Evolutionary conservation across 1,140 invertebrate genomes (phyloP), one percentile per base, ranked within the genome.

Genomic region (Platorchestia sp.): DNA sequence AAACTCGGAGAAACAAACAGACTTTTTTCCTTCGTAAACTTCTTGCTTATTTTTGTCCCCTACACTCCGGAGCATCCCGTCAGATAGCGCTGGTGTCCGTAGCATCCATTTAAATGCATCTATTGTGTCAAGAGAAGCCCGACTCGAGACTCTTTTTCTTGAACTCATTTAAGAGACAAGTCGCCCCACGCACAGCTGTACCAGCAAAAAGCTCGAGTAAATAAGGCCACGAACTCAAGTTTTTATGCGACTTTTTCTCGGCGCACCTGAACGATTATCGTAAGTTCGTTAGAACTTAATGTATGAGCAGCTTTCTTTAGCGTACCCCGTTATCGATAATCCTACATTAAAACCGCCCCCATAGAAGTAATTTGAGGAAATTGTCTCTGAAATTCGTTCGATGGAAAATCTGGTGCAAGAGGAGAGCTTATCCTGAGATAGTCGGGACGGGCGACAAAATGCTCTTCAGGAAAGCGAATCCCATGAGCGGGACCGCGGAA

Each of bases 401-500:
- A 44, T 45, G 45, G 91, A 40, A 45, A 93, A 44, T 44, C 91
- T 93, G 91, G 91, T 93, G 91, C 91, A 44, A 93, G 91, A 45
- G 91, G 91, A 93, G 91, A 93, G 91, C 91, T 93, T 93, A 93
- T 45, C 45, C 45, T 47, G 91, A 45, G 91, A 45, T 93, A 93
- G 91, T 93, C 91, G 7, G 40, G 45, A 44, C 91, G 91, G 40
- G 91, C 91, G 91, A 93, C 91, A 93, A 93, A 93, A 93, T 93
- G 91, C 91, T 93, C 43, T 47, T 93, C 91, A 36, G 91, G 91
- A 93, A 93, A 93, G 91, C 91, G 91, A 93, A 93, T 93, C 91
- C 91, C 91, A 93, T 93, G 91, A 93, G 43, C 45, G 91, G 91
- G 40, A 93, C 91, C 91, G 40, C 91, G 47, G 43, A 93, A 93